Evolutionary conservation across 2,113 vertebrate species (phyloP).

Genomic region (Microtus oregoni): DNA sequence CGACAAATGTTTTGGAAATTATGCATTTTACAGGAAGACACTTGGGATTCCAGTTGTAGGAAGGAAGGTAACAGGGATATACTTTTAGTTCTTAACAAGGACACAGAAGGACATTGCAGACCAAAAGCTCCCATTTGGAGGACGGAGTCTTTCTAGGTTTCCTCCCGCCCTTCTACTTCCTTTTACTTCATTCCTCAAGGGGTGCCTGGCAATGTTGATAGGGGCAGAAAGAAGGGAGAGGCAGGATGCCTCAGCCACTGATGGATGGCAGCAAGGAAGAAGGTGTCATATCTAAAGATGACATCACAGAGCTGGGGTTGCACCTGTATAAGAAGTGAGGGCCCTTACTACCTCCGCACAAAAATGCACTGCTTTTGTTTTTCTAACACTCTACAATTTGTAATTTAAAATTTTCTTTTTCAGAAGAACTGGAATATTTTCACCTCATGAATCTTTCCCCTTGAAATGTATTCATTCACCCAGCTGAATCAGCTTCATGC

Average conservation of each 20-base stretch:
- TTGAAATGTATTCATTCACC: not conserved
- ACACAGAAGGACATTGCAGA: not conserved
- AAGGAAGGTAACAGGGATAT: not conserved
- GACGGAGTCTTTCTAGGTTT: not conserved
- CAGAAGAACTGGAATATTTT: not conserved
- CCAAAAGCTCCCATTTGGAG: not conserved
- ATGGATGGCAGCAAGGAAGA: not conserved
- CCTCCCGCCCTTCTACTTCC: not conserved
- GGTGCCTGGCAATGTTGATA: not conserved
- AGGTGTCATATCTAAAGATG: not conserved
- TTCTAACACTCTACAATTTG: not conserved
- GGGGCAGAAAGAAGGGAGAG: not conserved
- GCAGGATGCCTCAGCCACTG: not conserved
- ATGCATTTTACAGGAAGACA: not conserved
- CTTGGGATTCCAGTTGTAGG: not conserved
- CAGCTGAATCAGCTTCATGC: not conserved
- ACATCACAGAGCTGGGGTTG: not conserved
- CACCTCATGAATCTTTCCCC: not conserved
- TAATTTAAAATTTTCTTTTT: not conserved
- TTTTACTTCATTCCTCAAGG: too few relatives aligned
- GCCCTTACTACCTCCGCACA: not conserved
- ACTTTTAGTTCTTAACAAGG: not conserved
- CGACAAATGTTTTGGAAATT: not conserved
- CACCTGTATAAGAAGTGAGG: not conserved
- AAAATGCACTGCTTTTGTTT: not conserved